Evolutionary conservation across 2,888 invertebrate species (phyloP), one percentile per base, ranked within the genome.

Genomic region (Caradrina kadenii): DNA sequence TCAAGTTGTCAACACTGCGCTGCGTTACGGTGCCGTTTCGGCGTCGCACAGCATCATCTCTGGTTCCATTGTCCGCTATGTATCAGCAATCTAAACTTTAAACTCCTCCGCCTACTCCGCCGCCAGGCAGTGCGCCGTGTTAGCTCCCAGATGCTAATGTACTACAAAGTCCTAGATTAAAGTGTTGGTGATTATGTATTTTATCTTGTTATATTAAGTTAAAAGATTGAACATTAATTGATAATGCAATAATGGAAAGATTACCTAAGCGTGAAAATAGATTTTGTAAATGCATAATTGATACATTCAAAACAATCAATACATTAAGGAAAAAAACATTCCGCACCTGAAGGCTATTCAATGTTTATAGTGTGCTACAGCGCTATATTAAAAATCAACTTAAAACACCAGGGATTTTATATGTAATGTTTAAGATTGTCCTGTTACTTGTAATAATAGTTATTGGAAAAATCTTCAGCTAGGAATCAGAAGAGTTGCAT

Each of bases 201-300:
- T 55, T 45, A 53, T 67, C 35, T 54, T 69, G 54, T 64, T 63
- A 31, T 61, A 48, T 53, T 58, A 48, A 59, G 21, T 48, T 58
- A 48, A 53, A 17, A 56, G 11, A 69, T 63, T 69, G 59, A 76
- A 76, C 59, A 69, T 50, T 74, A 67, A 79, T 74, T 67, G 52
- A 67, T 64, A 50, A 52, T 2, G 48, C 69, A 61, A 53, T 66
- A 67, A 35, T 35, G 15, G 19, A 31, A 52, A 53, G 53, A 53
- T 49, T 66, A 65, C 39, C 39, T 13, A 39, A 63, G 60, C 49
- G 53, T 71, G 31, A n/a, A 67, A 75, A 70, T 68, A 42, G 49
- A 77, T 78, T 69, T 73, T 45, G 48, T 31, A 21, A 58, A 58
- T 62, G 42, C 31, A 19, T 39, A 45, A 39, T 39, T 39, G 39